Evolutionary conservation across 2,113 vertebrate species (phyloP).

Genomic region (Ibidorhyncha struthersii): DNA sequence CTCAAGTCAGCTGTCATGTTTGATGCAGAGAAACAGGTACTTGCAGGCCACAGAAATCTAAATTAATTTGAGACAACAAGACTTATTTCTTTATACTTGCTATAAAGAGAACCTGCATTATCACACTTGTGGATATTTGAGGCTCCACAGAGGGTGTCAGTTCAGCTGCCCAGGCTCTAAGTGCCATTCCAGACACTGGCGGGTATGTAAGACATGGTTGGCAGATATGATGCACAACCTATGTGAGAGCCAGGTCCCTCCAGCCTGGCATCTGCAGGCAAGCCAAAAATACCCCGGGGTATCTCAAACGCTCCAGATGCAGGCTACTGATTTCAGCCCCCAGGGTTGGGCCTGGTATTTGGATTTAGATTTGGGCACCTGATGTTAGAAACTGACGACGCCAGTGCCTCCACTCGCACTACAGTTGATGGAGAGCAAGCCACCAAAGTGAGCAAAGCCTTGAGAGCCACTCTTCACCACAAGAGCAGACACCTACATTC

Average conservation of each 20-base stretch:
- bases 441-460: accelerated
- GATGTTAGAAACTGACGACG: background rate
- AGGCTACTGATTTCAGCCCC: background rate
- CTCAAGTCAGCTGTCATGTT: background rate
- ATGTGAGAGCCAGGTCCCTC: background rate
- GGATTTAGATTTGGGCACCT: background rate
- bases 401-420: background rate
- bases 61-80: background rate
- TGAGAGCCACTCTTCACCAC: background rate
- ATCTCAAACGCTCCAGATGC: background rate
- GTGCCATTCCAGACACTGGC: background rate
- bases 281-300: background rate
- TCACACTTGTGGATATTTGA: background rate
- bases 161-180: background rate
- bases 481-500: background rate
- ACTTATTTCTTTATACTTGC: background rate
- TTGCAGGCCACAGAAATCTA: background rate
- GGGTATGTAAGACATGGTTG: background rate
- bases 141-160: background rate
- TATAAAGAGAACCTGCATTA: background rate
- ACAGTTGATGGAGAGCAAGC: background rate
- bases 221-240: background rate
- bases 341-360: background rate
- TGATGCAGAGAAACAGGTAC: background rate
- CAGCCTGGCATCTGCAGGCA: background rate